Evolutionary conservation across 2,888 invertebrate species (phyloP), one percentile per base, ranked within the genome.

Genomic region (Shargacucullia verbasci): DNA sequence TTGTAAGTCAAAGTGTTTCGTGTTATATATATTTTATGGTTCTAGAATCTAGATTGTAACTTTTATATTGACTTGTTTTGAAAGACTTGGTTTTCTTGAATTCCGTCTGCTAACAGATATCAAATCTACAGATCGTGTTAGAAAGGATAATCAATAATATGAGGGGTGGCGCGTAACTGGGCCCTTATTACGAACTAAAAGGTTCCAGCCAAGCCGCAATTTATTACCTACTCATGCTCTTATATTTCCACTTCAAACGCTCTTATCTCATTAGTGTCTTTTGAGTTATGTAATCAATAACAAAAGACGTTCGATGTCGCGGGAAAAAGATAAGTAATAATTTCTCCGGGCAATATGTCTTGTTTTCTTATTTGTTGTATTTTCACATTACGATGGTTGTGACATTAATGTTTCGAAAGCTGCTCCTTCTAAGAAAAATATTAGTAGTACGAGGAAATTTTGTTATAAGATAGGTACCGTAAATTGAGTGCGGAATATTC

Each of bases 221-320:
- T 70, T 72, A 74, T 61, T 74, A 60, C 38, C 35, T 39, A 63
- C 59, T 50, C 55, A 56, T 63, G 59, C 57, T 70, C 68, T 76
- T 72, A 70, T 66, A 68, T 68, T 66, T 66, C 59, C 27, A 62
- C 64, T 70, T 67, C 43, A 71, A 75, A 66, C 68, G 59, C 60
- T 73, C 67, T 75, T 72, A 78, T 77, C 67, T 65, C 66, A 73
- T 78, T 77, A 78, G 63, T 59, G 57, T 64, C 73, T 68, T 66
- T 73, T 67, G 71, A 67, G 61, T 74, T 76, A 67, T 52, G 58
- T 59, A 61, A 67, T 66, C 70, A 70, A 65, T 74, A 71, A 72
- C 63, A 70, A 70, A 69, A 66, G 63, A 61, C 34, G 52, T 38
- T 62, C 27, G 46, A 46, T 53, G 44, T 57, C 54, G 33, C 40